These are phyloP conservation scores for Muraenolepis orangiensis DNA, from an alignment of 2,797 vertebrate species.

Conservation along the genomic window DNA sequence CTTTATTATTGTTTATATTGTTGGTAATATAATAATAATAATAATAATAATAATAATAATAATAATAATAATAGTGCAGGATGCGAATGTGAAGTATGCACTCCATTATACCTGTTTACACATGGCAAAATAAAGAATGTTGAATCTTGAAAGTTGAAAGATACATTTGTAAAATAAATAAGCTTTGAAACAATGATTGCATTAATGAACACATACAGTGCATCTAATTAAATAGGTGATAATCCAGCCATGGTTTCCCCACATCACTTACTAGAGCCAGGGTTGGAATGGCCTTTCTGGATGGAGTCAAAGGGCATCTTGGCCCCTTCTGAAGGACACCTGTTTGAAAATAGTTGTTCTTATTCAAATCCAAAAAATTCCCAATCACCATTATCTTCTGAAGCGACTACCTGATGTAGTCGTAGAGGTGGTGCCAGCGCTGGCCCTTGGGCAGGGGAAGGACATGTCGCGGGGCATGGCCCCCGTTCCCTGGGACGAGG, in stretches of 20 bases:
- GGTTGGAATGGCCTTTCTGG: conserved; percentile 61
- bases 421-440: conserved; percentile 84
- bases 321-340: conserved; percentile 80
- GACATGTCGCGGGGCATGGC: conserved; percentile 91
- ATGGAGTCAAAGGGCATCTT: conserved; percentile 69
- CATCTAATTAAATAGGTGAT: not conserved
- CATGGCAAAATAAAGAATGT: too few species aligned
- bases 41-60: too few species aligned
- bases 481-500: conserved; percentile 58
- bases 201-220: not conserved
- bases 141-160: too few species aligned
- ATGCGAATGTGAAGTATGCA: too few species aligned
- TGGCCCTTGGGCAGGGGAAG: conserved; percentile 83
- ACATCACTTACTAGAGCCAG: conserved; percentile 66
- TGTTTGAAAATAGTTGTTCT: conserved; percentile 43
- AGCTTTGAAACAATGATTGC: not conserved
- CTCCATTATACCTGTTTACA: too few species aligned
- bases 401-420: conserved; percentile 75
- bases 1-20: too few species aligned
- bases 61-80: too few species aligned
- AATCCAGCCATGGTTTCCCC: not conserved
- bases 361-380: not conserved
- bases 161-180: too few species aligned
- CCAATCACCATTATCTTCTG: not conserved
- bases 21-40: too few species aligned